Evolutionary conservation across 2,113 vertebrate genomes (phyloP).

Genomic region (Nothoprocta perdicaria): DNA sequence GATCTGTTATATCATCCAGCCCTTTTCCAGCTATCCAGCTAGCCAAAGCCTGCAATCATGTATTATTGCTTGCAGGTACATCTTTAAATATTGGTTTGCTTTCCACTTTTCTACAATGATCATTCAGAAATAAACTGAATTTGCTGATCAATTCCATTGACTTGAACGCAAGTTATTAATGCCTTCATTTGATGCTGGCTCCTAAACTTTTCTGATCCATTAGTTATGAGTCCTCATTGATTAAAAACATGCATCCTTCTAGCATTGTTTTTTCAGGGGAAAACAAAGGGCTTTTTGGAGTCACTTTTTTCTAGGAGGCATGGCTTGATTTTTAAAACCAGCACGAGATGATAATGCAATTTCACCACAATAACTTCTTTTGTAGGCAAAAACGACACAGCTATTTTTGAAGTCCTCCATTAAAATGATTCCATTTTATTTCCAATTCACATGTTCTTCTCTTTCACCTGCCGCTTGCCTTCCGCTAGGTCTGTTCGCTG

Average conservation of each 20-base stretch:
- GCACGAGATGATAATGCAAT: slow-evolving; percentile 32
- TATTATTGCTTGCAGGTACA: slow-evolving; percentile 73
- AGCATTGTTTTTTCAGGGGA: not conserved
- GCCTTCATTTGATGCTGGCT: slow-evolving; percentile 77
- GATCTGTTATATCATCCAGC: slow-evolving; percentile 80
- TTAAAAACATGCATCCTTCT: slow-evolving; percentile 19
- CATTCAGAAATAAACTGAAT: slow-evolving; percentile 79
- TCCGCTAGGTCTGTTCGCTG: fast-evolving
- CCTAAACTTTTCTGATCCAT: slow-evolving; percentile 79
- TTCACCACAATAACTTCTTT: slow-evolving; percentile 60
- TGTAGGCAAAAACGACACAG: slow-evolving; percentile 51
- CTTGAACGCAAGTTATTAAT: slow-evolving; percentile 81
- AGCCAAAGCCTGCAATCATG: slow-evolving; percentile 73
- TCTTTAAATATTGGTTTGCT: slow-evolving; percentile 76
- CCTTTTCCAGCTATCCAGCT: slow-evolving; percentile 57
- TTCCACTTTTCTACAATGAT: slow-evolving; percentile 70
- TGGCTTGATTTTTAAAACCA: slow-evolving; percentile 20
- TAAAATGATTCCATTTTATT: slow-evolving; percentile 7
- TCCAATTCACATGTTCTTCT: not conserved
- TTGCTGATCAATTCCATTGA: slow-evolving; percentile 83
- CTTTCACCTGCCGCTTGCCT: not conserved
- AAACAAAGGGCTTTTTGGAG: not conserved
- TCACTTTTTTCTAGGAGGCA: slow-evolving; percentile 19
- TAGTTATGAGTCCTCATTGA: slow-evolving; percentile 82
- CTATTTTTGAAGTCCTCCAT: slow-evolving; percentile 10